These are phyloP conservation scores for Gymnoscelis rufifasciata DNA, from an alignment of 2,888 invertebrate genomes.

Conservation along the genomic window DNA sequence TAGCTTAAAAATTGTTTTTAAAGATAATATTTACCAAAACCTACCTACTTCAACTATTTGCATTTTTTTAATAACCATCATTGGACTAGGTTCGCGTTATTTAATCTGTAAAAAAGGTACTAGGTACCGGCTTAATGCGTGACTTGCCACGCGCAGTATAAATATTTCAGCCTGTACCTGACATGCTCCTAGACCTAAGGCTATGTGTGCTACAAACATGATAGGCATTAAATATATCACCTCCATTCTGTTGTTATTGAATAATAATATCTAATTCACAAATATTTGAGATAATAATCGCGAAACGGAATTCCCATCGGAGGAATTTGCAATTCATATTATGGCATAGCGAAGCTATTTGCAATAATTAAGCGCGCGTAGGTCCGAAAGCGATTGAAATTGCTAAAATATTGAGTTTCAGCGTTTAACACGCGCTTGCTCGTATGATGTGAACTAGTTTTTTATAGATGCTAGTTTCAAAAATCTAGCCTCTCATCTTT, in stretches of 20 bases:
- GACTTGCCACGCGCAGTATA: too few species aligned
- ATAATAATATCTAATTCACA: slow-evolving; percentile 1
- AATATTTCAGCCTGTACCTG: too few species aligned
- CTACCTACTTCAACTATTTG: too few species aligned
- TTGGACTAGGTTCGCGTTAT: too few species aligned
- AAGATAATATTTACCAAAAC: too few species aligned
- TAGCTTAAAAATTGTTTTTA: too few species aligned
- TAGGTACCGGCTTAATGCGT: too few species aligned
- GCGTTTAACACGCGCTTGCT: neutral
- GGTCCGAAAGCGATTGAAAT: neutral
- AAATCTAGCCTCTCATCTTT: too few species aligned
- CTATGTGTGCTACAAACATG: neutral
- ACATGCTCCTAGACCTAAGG: too few species aligned
- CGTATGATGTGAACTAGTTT: neutral
- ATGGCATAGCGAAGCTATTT: slow-evolving; percentile 3
- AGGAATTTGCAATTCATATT: slow-evolving; percentile 12
- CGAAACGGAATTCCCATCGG: slow-evolving; percentile 4
- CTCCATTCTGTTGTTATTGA: neutral
- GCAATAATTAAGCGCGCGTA: slow-evolving; percentile 2
- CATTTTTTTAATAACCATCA: too few species aligned
- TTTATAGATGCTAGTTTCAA: too few species aligned
- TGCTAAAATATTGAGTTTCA: neutral
- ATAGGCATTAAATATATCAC: neutral
- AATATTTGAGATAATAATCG: slow-evolving; percentile 7
- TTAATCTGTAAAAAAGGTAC: too few species aligned